A percentile compares a stretch with the other conserved stretches of the same genome.
Evolutionary conservation across 2,797 vertebrate species (phyloP).

Genomic region (Chromis chromis): DNA sequence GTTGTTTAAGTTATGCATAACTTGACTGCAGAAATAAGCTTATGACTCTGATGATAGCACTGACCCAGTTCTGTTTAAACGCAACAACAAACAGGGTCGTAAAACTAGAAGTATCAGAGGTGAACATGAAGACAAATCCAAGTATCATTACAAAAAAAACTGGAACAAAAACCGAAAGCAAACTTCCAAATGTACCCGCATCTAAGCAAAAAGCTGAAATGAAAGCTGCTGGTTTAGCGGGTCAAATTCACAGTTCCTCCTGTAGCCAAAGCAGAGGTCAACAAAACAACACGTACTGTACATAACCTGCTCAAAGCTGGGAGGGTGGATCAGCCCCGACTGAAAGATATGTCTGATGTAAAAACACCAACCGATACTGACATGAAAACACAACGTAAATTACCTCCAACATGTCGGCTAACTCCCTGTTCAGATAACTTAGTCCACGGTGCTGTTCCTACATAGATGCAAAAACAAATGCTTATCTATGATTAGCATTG

Average conservation of each 20-base stretch:
- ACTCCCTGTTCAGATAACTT: neutral
- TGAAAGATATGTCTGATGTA: neutral
- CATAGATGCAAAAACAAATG: neutral
- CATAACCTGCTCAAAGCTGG: neutral
- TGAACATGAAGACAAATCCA: neutral
- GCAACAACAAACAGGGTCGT: neutral
- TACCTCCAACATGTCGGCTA: neutral
- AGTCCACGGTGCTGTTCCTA: no score
- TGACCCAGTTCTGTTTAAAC: conserved; percentile 8
- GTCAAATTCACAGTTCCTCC: neutral
- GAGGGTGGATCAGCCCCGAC: no score
- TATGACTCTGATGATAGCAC: neutral
- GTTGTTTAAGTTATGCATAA: neutral
- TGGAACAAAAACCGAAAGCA: neutral
- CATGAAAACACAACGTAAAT: neutral
- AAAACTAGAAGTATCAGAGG: neutral
- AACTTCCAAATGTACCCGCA: no score
- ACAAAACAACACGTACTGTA: neutral
- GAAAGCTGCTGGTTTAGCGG: neutral
- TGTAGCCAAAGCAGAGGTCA: neutral
- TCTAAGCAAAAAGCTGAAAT: conserved; percentile 30
- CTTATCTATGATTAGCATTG: neutral
- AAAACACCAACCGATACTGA: neutral
- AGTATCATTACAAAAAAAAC: neutral
- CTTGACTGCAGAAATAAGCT: neutral